These are phyloP conservation scores for Acronicta leporina DNA, from an alignment of 2,888 invertebrate species.

Conservation along the genomic window DNA sequence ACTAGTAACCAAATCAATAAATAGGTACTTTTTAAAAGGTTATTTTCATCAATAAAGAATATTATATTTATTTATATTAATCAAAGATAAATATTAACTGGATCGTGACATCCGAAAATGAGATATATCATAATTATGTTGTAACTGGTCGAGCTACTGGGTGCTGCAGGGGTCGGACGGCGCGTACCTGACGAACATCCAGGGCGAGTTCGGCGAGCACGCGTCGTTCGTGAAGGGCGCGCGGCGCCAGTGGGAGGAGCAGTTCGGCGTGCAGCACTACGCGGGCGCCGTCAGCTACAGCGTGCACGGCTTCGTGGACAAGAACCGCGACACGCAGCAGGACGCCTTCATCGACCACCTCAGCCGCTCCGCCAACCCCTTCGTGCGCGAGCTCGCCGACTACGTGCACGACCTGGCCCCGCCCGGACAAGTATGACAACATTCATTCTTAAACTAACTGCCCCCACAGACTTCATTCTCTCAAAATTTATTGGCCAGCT, in stretches of 20 bases:
- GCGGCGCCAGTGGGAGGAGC: constrained; percentile 96
- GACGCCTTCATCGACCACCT: constrained; percentile 97
- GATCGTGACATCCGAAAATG: no score
- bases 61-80: no score
- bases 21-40: no score
- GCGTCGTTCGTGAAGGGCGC: constrained; percentile 96
- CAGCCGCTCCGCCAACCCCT: constrained; percentile 94
- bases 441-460: no score
- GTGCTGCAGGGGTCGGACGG: constrained; percentile 92
- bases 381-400: constrained; percentile 93
- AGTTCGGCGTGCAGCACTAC: constrained; percentile 96
- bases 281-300: constrained; percentile 96
- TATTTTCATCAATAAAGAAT: no score
- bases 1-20: no score
- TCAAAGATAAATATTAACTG: no score
- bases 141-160: no score
- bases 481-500: no score
- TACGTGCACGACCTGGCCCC: constrained; percentile 87
- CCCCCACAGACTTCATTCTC: no score
- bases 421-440: constrained; percentile 89
- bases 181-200: constrained; percentile 96
- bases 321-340: constrained; percentile 97
- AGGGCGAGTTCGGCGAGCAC: constrained; percentile 95
- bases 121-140: no score
- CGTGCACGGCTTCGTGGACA: constrained; percentile 95